These are phyloP conservation scores for Drosophila setifemur DNA, from an alignment of 1,140 invertebrate genomes.

Conservation along the genomic window DNA sequence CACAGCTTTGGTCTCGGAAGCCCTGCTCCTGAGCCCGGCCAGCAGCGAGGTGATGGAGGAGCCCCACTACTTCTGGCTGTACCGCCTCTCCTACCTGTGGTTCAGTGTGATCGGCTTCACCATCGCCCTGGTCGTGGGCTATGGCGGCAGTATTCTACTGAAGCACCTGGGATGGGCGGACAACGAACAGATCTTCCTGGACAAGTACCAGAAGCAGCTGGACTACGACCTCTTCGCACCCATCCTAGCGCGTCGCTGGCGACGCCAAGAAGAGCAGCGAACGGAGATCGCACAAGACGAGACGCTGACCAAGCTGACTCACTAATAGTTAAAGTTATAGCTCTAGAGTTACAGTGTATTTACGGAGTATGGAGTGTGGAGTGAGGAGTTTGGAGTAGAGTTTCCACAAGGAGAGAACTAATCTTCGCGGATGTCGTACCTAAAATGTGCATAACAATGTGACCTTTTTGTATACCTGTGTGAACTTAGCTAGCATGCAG, in stretches of 20 bases:
- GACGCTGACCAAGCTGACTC: slow-evolving; percentile 47
- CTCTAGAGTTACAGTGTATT: slow-evolving; percentile 34
- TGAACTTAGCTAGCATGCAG: slow-evolving; percentile 17
- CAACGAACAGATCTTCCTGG: slow-evolving; percentile 70
- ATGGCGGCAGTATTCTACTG: slow-evolving; percentile 83
- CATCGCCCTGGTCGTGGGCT: slow-evolving; percentile 86
- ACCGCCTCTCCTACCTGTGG: slow-evolving; percentile 93
- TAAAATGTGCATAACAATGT: slow-evolving; percentile 66
- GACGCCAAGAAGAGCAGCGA: slow-evolving; percentile 26
- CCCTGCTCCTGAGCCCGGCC: not conserved
- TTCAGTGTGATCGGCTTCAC: slow-evolving; percentile 88
- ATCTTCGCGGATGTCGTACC: slow-evolving; percentile 55
- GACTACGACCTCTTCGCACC: slow-evolving; percentile 87
- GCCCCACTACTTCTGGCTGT: slow-evolving; percentile 66
- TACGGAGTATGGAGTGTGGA: slow-evolving; percentile 21
- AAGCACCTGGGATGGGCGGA: slow-evolving; percentile 50
- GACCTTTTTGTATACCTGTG: slow-evolving; percentile 75
- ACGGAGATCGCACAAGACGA: slow-evolving; percentile 32
- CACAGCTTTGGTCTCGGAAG: slow-evolving; percentile 21
- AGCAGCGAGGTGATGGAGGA: slow-evolving; percentile 12
- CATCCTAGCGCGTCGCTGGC: slow-evolving; percentile 83
- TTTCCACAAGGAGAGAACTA: slow-evolving; percentile 23
- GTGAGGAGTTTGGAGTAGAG: too few species aligned
- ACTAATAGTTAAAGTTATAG: slow-evolving; percentile 2
- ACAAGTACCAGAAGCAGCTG: slow-evolving; percentile 53